phyloP scores from a whole-genome alignment of 1,140 invertebrate genomes.

The Bombus affinis region DNA sequence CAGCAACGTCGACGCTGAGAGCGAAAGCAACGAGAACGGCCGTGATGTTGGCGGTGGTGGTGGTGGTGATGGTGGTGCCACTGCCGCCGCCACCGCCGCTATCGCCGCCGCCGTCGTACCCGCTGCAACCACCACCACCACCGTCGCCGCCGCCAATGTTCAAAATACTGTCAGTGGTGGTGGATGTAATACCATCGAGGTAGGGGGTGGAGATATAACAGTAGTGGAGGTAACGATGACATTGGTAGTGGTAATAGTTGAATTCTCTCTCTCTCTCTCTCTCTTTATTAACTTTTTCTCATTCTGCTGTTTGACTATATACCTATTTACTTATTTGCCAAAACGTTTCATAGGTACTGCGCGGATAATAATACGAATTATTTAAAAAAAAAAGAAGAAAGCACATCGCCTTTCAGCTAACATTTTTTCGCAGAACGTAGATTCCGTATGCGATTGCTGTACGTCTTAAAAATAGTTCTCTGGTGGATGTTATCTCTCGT shows the following conservation, averaged over 20 bases:
- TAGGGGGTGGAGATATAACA: slow-evolving; percentile 6
- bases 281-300: background rate
- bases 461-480: no score
- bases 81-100: background rate
- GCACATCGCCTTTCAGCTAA: no score
- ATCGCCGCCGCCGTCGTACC: background rate
- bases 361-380: background rate
- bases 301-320: background rate
- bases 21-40: slow-evolving; percentile 43
- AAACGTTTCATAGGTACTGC: background rate
- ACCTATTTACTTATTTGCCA: background rate
- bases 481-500: no score
- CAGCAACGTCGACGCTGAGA: slow-evolving; percentile 44
- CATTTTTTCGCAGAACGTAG: no score
- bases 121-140: background rate
- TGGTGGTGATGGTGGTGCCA: slow-evolving; percentile 15
- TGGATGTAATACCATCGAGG: background rate
- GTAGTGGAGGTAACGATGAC: slow-evolving; percentile 27
- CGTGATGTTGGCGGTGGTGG: slow-evolving; percentile 30
- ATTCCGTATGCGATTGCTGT: no score
- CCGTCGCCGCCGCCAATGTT: slow-evolving; percentile 8
- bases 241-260: slow-evolving; percentile 10
- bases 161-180: slow-evolving; percentile 1
- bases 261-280: background rate
- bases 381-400: background rate